Base-by-base conservation (phyloP, 2,797 vertebrate genomes). In the Pangasius sanitwongsei region DNA sequence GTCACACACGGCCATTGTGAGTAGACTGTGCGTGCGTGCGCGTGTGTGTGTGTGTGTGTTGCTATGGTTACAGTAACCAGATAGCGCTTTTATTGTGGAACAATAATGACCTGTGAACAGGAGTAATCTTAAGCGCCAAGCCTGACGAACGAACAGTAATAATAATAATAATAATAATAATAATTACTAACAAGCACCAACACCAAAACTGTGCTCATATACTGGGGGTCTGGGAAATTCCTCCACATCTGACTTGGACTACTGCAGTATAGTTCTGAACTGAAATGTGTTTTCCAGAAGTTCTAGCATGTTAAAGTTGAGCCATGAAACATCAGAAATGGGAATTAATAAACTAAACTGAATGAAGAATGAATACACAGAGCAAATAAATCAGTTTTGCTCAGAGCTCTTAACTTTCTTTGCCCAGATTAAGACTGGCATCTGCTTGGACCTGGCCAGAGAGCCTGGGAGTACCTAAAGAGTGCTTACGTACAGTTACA, bases 41-140 rank as follows among this genome's bases (percentile, higher is more conserved):
- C 2, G 78, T 37, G 55, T 82, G 31, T 82, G 55, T 82, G 31
- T 82, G 8, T 83, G 81, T 65, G 57, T n/a, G 57, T 65, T 48
- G 61, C 61, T 83, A 67, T 65, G 6, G 61, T 65, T 48, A 83
- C 82, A 67, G 82, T 83, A 65, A 83, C 61, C 61, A 1, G 37
- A 48, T 15, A 55, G 48, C 34, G 7, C 55, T 11, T 1, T 83
- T 63, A 2, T 41, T 18, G 78, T 37, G 2, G 20, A 81, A 55
- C 50, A 34, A 57, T 34, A 57, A 81, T 23, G 53, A 23, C 2
- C 11, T 81, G 20, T 59, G 5, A 59, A 18, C 31, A 75, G 15
- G 44, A 48, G 11, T 28, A 6, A 41, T 37, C 23, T 25, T 25
- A 70, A 72, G 37, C 70, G 1, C 41, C 37, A 74, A 41, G 70